Evolutionary conservation across 1,140 invertebrate species (phyloP).

Genomic region (Trinorchestia longiramus): DNA sequence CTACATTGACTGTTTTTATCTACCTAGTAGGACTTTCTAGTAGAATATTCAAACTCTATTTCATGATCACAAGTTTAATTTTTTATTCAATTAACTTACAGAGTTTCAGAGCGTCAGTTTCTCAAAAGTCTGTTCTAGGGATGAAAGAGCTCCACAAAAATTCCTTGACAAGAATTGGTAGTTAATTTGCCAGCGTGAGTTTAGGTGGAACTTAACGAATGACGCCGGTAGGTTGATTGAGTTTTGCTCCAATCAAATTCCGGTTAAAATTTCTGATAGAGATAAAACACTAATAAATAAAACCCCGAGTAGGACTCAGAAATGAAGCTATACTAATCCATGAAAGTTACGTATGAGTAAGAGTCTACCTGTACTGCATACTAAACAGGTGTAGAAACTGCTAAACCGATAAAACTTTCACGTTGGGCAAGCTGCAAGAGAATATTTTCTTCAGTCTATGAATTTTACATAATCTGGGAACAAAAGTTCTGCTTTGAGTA

Average conservation of each 20-base stretch:
- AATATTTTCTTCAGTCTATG: too few relatives aligned
- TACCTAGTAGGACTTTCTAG: not conserved
- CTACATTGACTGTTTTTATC: not conserved
- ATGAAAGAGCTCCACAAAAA: not conserved
- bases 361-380: too few relatives aligned
- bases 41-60: not conserved
- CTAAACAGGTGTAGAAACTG: too few relatives aligned
- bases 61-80: not conserved
- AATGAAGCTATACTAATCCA: not conserved
- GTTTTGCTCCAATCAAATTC: not conserved
- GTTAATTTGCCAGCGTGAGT: not conserved
- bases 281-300: not conserved
- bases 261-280: not conserved
- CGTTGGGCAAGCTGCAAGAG: too few relatives aligned
- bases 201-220: not conserved
- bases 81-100: not conserved
- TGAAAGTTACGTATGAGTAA: not conserved
- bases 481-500: too few relatives aligned
- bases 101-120: not conserved
- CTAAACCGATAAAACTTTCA: too few relatives aligned
- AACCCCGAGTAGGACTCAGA: not conserved
- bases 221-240: not conserved
- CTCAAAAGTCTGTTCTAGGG: not conserved
- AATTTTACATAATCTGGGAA: too few relatives aligned
- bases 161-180: not conserved